Evolutionary conservation across 2,888 invertebrate genomes (phyloP), one percentile per base, ranked within the genome.

Genomic region (Fragum fragum): DNA sequence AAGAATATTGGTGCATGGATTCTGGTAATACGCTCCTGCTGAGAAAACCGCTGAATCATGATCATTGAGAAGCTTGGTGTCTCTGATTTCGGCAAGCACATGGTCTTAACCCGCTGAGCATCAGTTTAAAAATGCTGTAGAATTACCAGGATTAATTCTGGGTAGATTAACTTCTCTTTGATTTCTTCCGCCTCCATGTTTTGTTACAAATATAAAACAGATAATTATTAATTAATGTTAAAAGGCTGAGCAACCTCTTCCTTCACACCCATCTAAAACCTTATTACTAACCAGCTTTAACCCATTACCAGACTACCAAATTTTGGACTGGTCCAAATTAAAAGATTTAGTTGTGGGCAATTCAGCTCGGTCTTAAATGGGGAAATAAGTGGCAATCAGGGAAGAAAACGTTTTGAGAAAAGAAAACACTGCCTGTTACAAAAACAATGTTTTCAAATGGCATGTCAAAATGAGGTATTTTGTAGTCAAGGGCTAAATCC

Each of bases 1-100:
- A 36, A 36, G 32, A 6, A 36, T 36, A 36, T 36, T 36, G n/a
- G 53, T 23, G 63, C 23, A 36, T 18, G 63, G 78, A 55, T 79
- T 79, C 76, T 71, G 42, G 42, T 73, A 76, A 83, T 76, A 76
- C 79, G 47, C 59, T 28, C 74, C 52, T 79, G 42, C 57, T 63
- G 61, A 63, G 83, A 66, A 39, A 73, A 70, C 77, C 74, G 68
- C 47, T 61, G 53, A 53, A 74, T 74, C 72, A 47, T 53, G 72
- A 73, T 80, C 71, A 59, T 55, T 76, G n/a, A 68, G 73, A 76
- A 53, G 73, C 68, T 73, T 66, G 42, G 42, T 42, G 55, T 42
- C 28, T 57, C 59, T 21, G 59, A 55, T 23, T 42, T 26, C 28
- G 42, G n/a, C 3, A 36, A 63, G 61, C 73, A 73, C 73, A 66